phyloP scores from a whole-genome alignment of 2,888 invertebrate genomes.

The Idaea straminata region DNA sequence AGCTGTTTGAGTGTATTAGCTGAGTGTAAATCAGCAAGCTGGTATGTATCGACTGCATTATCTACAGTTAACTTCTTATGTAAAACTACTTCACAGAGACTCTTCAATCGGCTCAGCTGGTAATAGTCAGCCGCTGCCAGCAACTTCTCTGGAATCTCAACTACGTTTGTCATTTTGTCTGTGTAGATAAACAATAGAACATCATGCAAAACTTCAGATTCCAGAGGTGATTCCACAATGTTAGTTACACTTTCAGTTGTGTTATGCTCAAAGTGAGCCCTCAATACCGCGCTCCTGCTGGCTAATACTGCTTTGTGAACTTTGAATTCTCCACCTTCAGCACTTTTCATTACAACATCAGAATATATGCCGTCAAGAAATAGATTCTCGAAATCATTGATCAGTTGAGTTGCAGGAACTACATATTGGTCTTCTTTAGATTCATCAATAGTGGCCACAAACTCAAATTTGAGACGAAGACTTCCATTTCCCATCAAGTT shows the following conservation, averaged over 20 bases:
- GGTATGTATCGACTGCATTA: slow-evolving; percentile 68
- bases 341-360: slow-evolving; percentile 9
- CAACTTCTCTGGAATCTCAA: slow-evolving; percentile 68
- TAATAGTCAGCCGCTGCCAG: slow-evolving; percentile 72
- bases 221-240: slow-evolving; percentile 6
- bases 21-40: slow-evolving; percentile 68
- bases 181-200: slow-evolving; percentile 68
- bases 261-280: slow-evolving; percentile 9
- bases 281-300: slow-evolving; percentile 7
- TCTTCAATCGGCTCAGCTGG: slow-evolving; percentile 63
- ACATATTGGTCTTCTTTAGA: not conserved
- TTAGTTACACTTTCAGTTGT: slow-evolving; percentile 6
- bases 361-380: not conserved
- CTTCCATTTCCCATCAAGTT: not conserved
- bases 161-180: slow-evolving; percentile 66
- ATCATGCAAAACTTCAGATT: slow-evolving; percentile 41
- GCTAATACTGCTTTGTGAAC: slow-evolving; percentile 7
- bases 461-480: not conserved
- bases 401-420: not conserved
- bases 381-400: not conserved
- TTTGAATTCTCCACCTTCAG: slow-evolving; percentile 5
- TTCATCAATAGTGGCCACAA: not conserved
- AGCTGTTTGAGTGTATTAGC: slow-evolving; percentile 58
- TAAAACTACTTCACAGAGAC: slow-evolving; percentile 66
- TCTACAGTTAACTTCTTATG: slow-evolving; percentile 69